Conservation (phyloP, 2,797 vertebrate genomes). For the Pipistrellus nathusii region DNA sequence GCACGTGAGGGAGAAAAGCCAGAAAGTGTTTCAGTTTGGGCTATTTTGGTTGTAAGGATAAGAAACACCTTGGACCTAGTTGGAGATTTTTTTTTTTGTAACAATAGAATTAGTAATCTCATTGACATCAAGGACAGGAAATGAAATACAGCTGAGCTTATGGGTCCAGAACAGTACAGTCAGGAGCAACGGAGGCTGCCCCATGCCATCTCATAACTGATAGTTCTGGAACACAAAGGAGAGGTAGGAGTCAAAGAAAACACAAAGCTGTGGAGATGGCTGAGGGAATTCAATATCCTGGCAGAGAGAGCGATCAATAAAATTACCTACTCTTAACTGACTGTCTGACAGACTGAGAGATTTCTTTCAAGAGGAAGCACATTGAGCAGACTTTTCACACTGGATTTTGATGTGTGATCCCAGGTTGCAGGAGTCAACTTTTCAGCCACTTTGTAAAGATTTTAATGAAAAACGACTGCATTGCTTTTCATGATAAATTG, state of each 20-base stretch:
- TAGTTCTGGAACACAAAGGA: constrained; percentile 64
- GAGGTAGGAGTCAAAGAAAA: constrained; percentile 68
- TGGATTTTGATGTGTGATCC: constrained; percentile 68
- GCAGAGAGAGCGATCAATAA: constrained; percentile 72
- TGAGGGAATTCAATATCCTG: constrained; percentile 81
- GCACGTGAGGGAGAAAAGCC: background rate
- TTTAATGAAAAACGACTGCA: background rate
- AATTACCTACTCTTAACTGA: constrained; percentile 70
- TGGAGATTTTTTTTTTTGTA: background rate
- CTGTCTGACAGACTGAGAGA: constrained; percentile 61
- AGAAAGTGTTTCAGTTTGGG: background rate
- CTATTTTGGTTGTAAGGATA: background rate
- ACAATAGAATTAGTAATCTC: constrained; percentile 52
- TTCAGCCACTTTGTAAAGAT: constrained; percentile 2
- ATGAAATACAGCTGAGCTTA: constrained; percentile 74
- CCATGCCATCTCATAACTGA: constrained; percentile 56
- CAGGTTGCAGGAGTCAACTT: constrained; percentile 34
- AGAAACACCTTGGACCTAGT: background rate
- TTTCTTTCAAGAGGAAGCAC: constrained; percentile 62
- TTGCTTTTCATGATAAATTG: background rate
- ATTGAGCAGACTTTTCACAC: constrained; percentile 24
- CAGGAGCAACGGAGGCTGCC: background rate
- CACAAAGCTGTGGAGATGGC: constrained; percentile 75
- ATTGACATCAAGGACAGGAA: constrained; percentile 71
- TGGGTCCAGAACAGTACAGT: constrained; percentile 52